A percentile compares a stretch with the other conserved stretches of the same genome.
These are phyloP conservation scores for Oenanthe melanoleuca DNA, from an alignment of 2,113 vertebrate species.

Conservation along the genomic window DNA sequence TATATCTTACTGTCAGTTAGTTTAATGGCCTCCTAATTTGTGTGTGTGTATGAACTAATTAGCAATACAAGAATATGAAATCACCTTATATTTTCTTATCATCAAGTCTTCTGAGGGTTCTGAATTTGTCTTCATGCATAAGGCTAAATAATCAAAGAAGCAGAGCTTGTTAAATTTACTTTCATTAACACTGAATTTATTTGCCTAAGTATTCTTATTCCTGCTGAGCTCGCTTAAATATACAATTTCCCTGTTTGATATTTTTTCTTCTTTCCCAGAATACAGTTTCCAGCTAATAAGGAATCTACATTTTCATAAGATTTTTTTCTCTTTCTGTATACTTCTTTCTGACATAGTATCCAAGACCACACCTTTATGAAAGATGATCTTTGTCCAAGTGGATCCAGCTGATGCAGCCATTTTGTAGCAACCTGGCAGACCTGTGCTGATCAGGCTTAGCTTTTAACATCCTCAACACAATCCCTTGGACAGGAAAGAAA, in stretches of 20 bases:
- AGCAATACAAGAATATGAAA: conserved; percentile 60
- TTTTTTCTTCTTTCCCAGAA: conserved; percentile 5
- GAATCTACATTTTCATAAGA: background rate
- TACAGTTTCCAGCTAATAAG: conserved; percentile 30
- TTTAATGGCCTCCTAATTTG: conserved; percentile 61
- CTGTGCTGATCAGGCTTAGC: background rate
- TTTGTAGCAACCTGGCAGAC: background rate
- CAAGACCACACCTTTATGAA: background rate
- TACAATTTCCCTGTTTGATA: background rate
- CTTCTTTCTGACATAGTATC: background rate
- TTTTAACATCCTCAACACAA: background rate
- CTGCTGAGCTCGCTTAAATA: conserved; percentile 52
- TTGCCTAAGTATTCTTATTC: conserved; percentile 60
- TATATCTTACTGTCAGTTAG: background rate
- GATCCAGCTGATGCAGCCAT: background rate
- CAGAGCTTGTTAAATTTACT: conserved; percentile 45
- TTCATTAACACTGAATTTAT: conserved; percentile 65
- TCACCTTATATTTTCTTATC: conserved; percentile 54
- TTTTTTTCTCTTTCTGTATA: background rate
- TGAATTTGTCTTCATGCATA: conserved; percentile 53
- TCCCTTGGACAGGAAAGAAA: background rate
- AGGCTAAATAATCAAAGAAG: conserved; percentile 63
- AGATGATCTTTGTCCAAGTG: background rate
- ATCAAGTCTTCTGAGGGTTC: conserved; percentile 27
- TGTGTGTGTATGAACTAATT: conserved; percentile 60